Percentiles rank a stretch among this genome's conserved stretches.
Conservation (phyloP, 2,888 invertebrate species). For the Conomelus anceps region DNA sequence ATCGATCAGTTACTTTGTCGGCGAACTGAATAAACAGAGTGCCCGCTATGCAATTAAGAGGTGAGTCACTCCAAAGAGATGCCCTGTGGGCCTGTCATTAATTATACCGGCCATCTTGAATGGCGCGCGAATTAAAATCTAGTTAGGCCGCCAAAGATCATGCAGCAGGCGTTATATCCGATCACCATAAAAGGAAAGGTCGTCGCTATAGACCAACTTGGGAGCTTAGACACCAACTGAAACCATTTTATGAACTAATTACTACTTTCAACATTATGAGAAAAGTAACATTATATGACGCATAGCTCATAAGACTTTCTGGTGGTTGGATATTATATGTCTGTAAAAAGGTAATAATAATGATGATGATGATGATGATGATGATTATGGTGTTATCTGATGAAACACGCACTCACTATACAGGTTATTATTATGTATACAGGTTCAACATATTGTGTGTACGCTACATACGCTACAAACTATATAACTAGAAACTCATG, state of each 20-base stretch:
- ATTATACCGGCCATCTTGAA: not conserved
- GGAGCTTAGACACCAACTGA: not conserved
- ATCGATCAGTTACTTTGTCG: not conserved
- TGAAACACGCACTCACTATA: too few species aligned
- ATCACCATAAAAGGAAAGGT: not conserved
- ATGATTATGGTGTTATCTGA: too few species aligned
- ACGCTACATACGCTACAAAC: too few species aligned
- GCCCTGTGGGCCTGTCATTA: not conserved
- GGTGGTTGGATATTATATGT: not conserved
- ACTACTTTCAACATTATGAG: not conserved
- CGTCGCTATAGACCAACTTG: not conserved
- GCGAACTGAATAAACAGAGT: not conserved
- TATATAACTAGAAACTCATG: too few species aligned
- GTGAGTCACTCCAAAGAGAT: not conserved
- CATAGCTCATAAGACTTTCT: not conserved
- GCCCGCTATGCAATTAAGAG: not conserved
- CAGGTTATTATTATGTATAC: too few species aligned
- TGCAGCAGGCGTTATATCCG: not conserved
- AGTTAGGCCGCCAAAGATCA: not conserved
- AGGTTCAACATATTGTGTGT: too few species aligned
- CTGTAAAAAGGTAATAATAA: too few species aligned
- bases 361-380: too few species aligned
- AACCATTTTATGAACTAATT: not conserved
- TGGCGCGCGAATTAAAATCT: not conserved
- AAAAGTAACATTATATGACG: not conserved